Base-by-base conservation (phyloP, 2,113 vertebrate genomes). In the Tetrao urogallus region DNA sequence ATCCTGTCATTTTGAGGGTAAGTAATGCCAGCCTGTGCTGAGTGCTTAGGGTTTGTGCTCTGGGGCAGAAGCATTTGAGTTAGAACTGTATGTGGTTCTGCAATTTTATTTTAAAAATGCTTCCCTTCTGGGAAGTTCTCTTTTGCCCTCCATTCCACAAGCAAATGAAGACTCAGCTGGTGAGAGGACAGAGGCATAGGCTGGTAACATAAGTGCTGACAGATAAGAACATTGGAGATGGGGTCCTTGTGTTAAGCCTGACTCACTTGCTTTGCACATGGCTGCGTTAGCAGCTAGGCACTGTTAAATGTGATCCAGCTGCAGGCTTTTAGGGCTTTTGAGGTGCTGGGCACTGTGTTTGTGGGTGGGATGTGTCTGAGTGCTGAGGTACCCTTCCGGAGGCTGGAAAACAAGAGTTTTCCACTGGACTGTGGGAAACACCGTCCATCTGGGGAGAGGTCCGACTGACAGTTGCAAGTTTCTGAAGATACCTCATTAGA, bases 21-120 rank as follows among this genome's bases (percentile, higher is more conserved):
- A 85, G 45, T 42, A 58, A 47, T 77, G 88, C 57, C 76, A 86
- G 76, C 48, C 88, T 73, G 43, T 73, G 58, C 66, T 84, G 34
- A 38, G 58, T 0, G 3, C 57, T 91, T 17, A 48, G 54, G 58
- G 50, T 15, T 92, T 91, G 45, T 94, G 67, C 82, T 86, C 42
- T 58, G 36, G 2, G 7, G 34, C 11, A 1, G 40, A 77, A 66
- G 63, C 63, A 73, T 27, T 45, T 48, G 58, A 65, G n/a, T 27
- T 88, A 80, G 50, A 88, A 89, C 82, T 45, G 30, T 22, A 16
- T 1, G 0, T 58, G 42, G 7, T 73, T 85, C 63, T 82, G 27
- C 40, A 69, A 66, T n/a, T 50, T 71, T 34, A 65, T 77, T 88
- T 86, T 5, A 73, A 64, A 89, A 81, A 52, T 36, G 18, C 15